These are phyloP conservation scores for Diloba caeruleocephala DNA, from an alignment of 2,888 invertebrate species.

Conservation along the genomic window DNA sequence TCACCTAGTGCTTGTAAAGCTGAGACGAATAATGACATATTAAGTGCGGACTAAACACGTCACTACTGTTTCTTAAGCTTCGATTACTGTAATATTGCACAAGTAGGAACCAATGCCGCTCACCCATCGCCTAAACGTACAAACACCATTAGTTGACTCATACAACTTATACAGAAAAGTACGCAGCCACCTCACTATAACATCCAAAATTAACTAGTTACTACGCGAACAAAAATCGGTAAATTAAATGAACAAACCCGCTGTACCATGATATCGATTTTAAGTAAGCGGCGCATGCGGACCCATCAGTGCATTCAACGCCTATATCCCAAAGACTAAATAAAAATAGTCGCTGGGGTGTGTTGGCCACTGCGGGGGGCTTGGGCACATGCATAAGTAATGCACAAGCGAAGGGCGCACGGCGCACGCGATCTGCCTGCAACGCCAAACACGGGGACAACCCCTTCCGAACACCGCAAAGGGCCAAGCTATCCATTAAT, in stretches of 20 bases:
- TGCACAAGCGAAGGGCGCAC: slow-evolving; percentile 81
- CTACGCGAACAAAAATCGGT: slow-evolving; percentile 15
- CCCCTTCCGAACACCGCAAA: slow-evolving; percentile 68
- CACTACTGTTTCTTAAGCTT: too few relatives aligned
- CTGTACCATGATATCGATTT: slow-evolving; percentile 64
- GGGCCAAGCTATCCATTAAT: slow-evolving; percentile 75
- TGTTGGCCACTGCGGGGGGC: slow-evolving; percentile 56
- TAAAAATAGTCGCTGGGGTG: slow-evolving; percentile 76
- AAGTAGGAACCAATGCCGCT: background rate
- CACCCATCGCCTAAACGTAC: background rate
- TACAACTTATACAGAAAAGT: slow-evolving; percentile 14
- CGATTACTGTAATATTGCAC: background rate
- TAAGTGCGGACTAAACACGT: too few relatives aligned
- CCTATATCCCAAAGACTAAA: slow-evolving; percentile 79
- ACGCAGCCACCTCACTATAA: slow-evolving; percentile 24
- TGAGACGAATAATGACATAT: background rate
- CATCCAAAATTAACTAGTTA: slow-evolving; percentile 19
- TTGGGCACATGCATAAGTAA: slow-evolving; percentile 85
- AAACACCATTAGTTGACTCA: slow-evolving; percentile 23
- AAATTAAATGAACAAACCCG: slow-evolving; percentile 28
- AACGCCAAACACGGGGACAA: slow-evolving; percentile 71
- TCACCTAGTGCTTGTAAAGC: background rate
- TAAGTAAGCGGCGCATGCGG: slow-evolving; percentile 68
- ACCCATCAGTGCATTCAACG: slow-evolving; percentile 73
- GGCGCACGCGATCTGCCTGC: slow-evolving; percentile 81